Percentiles rank a stretch among this genome's conserved stretches.
These are phyloP conservation scores for Sebastes minor DNA, from an alignment of 2,797 vertebrate species.

Conservation along the genomic window DNA sequence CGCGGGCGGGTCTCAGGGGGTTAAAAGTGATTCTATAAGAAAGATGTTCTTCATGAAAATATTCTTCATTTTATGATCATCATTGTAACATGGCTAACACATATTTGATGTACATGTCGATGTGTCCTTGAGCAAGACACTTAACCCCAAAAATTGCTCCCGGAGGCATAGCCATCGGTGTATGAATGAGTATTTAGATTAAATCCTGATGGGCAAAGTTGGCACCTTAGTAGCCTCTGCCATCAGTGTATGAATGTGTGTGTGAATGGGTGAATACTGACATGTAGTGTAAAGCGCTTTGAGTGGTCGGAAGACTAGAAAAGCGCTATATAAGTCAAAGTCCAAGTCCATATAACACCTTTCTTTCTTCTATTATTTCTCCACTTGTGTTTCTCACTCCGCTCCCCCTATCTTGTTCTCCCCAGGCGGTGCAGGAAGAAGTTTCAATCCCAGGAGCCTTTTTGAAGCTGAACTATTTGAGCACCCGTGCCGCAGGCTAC, in stretches of 20 bases:
- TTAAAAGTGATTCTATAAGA: background rate
- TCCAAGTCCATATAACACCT: slow-evolving; percentile 46
- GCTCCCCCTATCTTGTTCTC: slow-evolving; percentile 29
- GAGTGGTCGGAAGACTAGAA: no score
- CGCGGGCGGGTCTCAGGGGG: no score
- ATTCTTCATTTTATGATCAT: background rate
- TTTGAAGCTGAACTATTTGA: slow-evolving; percentile 93
- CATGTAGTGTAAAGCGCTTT: no score
- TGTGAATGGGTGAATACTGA: no score
- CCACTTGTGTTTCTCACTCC: slow-evolving; percentile 30
- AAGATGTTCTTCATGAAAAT: background rate
- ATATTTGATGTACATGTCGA: background rate
- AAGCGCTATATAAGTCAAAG: no score
- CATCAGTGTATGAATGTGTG: no score
- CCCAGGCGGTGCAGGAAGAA: slow-evolving; percentile 93
- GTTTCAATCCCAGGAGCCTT: slow-evolving; percentile 93
- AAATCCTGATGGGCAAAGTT: no score
- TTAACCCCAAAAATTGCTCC: no score
- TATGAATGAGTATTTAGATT: no score
- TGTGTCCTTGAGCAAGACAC: no score
- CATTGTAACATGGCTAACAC: background rate
- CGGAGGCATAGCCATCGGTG: no score
- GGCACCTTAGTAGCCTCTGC: no score
- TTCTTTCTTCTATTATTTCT: slow-evolving; percentile 1
- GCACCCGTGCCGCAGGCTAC: slow-evolving; percentile 92